Percentiles rank a stretch among this genome's conserved stretches.
phyloP scores from a whole-genome alignment of 2,888 invertebrate species.

The Paralinhomoeus sp. region DNA sequence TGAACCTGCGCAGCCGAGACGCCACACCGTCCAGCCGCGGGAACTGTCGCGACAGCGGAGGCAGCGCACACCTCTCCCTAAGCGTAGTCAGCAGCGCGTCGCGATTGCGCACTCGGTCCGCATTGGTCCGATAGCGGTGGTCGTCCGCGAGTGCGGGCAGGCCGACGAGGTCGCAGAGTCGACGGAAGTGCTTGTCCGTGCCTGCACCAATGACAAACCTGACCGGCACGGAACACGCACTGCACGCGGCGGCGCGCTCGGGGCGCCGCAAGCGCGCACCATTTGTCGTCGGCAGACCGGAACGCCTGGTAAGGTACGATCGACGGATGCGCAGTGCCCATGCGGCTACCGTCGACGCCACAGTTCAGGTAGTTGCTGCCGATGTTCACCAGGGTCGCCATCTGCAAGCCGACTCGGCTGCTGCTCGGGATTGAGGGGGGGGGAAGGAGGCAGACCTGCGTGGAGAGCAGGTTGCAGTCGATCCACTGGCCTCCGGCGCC shows the following conservation, averaged over 20 bases:
- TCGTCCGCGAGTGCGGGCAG: constrained; percentile 40
- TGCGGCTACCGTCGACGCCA: constrained; percentile 47
- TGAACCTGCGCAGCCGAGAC: constrained; percentile 5
- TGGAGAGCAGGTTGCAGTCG: constrained; percentile 73
- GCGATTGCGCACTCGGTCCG: constrained; percentile 50
- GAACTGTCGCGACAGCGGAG: neutral
- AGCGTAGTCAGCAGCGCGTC: constrained; percentile 38
- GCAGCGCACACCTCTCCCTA: constrained; percentile 5
- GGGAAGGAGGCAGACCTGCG: constrained; percentile 40
- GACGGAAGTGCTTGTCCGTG: constrained; percentile 48
- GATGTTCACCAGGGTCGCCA: constrained; percentile 63
- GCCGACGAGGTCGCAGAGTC: constrained; percentile 42
- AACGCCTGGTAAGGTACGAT: constrained; percentile 81
- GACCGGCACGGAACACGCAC: no score
- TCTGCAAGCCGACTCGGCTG: constrained; percentile 24
- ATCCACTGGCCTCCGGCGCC: constrained; percentile 56
- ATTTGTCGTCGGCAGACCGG: constrained; percentile 48
- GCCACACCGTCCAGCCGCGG: neutral
- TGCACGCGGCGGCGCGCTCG: no score
- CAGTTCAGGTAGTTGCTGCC: constrained; percentile 71
- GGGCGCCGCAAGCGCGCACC: constrained; percentile 63
- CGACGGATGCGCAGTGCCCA: constrained; percentile 81
- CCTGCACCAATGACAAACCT: constrained; percentile 56
- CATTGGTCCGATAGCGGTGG: constrained; percentile 46
- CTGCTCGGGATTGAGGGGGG: no score